Conservation (phyloP, 2,797 vertebrate species). For the Trichosurus vulpecula region DNA sequence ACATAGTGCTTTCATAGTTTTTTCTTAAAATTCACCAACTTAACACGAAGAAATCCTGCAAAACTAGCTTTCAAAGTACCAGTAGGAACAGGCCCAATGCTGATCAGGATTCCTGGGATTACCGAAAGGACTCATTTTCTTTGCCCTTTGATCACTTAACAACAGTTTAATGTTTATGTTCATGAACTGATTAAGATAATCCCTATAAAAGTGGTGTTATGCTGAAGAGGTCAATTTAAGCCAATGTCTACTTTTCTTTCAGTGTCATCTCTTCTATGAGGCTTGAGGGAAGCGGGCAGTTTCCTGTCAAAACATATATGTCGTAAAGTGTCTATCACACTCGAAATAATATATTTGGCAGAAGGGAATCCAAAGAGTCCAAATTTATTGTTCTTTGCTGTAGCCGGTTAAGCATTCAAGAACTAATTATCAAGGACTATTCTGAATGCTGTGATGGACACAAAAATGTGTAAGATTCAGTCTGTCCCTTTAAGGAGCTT, state of each 20-base stretch:
- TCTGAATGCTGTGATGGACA: neutral
- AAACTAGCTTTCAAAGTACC: neutral
- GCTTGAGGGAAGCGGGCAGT: neutral
- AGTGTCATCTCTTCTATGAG: neutral
- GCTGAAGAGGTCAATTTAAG: neutral
- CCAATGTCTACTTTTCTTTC: neutral
- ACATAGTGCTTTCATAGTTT: neutral
- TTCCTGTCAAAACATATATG: neutral
- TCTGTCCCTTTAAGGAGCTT: neutral
- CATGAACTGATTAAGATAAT: constrained; percentile 2
- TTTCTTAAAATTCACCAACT: neutral
- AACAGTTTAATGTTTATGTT: constrained; percentile 14
- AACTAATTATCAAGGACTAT: neutral
- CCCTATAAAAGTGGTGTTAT: constrained; percentile 24
- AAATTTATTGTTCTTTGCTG: neutral
- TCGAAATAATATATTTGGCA: neutral
- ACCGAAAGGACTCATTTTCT: neutral
- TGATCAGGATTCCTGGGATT: neutral
- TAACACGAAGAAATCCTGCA: constrained; percentile 27
- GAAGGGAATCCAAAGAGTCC: neutral
- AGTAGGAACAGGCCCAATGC: neutral
- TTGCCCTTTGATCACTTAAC: constrained; percentile 22
- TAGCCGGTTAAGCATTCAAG: neutral
- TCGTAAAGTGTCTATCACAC: neutral
- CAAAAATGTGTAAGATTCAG: neutral